Evolutionary conservation across 2,113 vertebrate species (phyloP).

Genomic region (Pimephales promelas): DNA sequence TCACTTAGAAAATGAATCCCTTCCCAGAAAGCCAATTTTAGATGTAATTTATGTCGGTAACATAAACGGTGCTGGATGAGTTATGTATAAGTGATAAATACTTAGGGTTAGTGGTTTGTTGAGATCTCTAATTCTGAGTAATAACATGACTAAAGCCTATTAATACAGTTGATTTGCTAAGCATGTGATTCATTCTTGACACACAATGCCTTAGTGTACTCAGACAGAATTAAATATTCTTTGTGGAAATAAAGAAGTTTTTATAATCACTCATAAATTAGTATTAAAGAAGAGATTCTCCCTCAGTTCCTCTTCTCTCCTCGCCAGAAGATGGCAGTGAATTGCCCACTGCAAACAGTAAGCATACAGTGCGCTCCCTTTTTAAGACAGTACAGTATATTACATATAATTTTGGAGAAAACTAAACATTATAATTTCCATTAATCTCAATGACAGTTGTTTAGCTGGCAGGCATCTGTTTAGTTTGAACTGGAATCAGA

Average conservation of each 20-base stretch:
- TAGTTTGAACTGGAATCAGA: background rate
- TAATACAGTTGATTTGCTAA: background rate
- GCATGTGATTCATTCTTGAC: background rate
- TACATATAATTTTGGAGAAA: too few relatives aligned
- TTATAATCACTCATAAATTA: background rate
- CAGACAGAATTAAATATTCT: background rate
- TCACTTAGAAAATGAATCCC: background rate
- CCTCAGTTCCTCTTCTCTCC: background rate
- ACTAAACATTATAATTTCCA: background rate
- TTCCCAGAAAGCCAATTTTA: background rate
- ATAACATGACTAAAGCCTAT: background rate
- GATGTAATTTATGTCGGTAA: background rate
- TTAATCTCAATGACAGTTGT: background rate
- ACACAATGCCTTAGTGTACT: background rate
- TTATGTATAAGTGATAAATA: background rate
- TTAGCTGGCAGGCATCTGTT: background rate
- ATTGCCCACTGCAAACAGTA: background rate
- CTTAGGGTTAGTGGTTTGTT: conserved; percentile 1
- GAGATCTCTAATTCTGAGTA: background rate
- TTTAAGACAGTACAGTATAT: background rate
- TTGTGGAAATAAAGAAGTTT: background rate
- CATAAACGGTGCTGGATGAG: background rate
- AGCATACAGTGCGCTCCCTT: background rate
- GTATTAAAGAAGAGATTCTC: background rate
- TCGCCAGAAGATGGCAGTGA: conserved; percentile 70